Evolutionary conservation across 2,888 invertebrate species (phyloP).

Genomic region (Euplagia quadripunctaria): DNA sequence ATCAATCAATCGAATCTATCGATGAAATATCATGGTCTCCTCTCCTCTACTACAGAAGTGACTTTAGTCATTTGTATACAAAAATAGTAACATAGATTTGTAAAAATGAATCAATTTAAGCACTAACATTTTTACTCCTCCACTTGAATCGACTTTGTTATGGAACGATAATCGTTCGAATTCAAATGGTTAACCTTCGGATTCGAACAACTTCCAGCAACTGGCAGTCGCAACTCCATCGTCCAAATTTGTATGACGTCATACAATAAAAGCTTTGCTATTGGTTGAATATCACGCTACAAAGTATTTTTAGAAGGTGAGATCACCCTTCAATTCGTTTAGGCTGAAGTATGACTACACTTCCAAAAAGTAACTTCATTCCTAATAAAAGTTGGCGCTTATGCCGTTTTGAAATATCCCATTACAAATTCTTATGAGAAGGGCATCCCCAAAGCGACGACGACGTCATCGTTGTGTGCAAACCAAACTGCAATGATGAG

Average conservation of each 20-base stretch:
- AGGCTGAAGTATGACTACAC: slow-evolving; percentile 56
- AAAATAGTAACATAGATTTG: no score
- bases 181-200: slow-evolving; percentile 27
- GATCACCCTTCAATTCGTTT: slow-evolving; percentile 77
- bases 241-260: slow-evolving; percentile 65
- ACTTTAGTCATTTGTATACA: no score
- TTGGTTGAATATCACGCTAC: slow-evolving; percentile 82
- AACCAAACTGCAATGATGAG: slow-evolving; percentile 72
- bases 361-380: slow-evolving; percentile 64
- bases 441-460: slow-evolving; percentile 83
- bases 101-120: no score
- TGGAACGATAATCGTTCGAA: slow-evolving; percentile 26
- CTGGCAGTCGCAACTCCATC: not conserved
- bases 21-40: no score
- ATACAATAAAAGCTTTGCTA: slow-evolving; percentile 53
- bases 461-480: slow-evolving; percentile 73
- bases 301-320: slow-evolving; percentile 74
- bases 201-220: slow-evolving; percentile 20
- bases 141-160: not conserved
- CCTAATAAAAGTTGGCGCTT: slow-evolving; percentile 63
- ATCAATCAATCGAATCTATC: no score
- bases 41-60: no score
- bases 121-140: not conserved
- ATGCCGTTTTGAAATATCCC: slow-evolving; percentile 66
- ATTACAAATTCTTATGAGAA: slow-evolving; percentile 75